phyloP scores from a whole-genome alignment of 2,797 vertebrate species.

The Cirrhinus molitorella region DNA sequence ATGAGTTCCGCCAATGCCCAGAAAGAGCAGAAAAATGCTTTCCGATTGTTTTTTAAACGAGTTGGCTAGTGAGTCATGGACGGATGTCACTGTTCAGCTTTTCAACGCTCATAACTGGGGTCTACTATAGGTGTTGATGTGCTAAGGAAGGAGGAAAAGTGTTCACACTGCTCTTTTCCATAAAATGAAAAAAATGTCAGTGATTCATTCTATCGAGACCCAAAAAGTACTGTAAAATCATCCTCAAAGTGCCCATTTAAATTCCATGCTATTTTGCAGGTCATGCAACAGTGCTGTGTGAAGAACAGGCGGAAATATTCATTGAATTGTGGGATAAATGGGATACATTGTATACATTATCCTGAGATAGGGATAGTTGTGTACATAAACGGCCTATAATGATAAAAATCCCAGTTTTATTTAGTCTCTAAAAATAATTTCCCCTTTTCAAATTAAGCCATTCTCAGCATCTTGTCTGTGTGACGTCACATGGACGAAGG shows the following conservation, averaged over 20 bases:
- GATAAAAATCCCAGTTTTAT: too few relatives aligned
- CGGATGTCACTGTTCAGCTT: not conserved
- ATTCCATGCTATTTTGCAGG: not conserved
- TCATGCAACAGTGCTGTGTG: not conserved
- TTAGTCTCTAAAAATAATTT: too few relatives aligned
- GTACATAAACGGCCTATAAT: too few relatives aligned
- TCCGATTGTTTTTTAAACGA: not conserved
- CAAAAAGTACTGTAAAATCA: not conserved
- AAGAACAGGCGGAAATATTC: not conserved
- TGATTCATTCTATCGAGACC: not conserved
- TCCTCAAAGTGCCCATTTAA: not conserved
- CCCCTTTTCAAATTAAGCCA: too few relatives aligned
- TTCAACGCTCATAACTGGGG: not conserved
- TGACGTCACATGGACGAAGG: too few relatives aligned
- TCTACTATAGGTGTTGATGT: not conserved
- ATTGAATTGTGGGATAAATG: not conserved
- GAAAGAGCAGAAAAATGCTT: not conserved
- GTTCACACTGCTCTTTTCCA: not conserved
- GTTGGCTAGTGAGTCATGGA: not conserved
- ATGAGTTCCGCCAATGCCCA: not conserved
- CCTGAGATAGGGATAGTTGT: not conserved
- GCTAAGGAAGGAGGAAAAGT: not conserved
- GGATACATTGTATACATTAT: not conserved
- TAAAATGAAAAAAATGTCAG: not conserved
- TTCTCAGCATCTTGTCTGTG: too few relatives aligned